Conservation (phyloP, 92 coral and sea anemone species). For the Montipora capitata region DNA sequence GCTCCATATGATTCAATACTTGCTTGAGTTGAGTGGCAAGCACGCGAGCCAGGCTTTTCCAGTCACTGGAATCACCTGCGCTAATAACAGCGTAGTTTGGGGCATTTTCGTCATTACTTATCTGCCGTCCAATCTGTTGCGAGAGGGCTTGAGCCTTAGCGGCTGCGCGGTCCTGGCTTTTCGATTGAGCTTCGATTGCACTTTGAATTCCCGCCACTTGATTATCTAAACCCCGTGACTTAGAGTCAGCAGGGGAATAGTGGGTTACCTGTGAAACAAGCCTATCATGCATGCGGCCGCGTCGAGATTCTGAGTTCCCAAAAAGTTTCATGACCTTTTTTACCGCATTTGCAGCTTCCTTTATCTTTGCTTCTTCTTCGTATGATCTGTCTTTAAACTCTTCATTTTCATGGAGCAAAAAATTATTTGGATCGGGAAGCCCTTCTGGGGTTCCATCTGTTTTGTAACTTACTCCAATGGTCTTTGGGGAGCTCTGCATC, state of each 20-base stretch:
- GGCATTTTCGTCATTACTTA: background rate
- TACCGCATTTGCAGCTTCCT: constrained; percentile 33
- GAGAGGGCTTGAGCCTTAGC: constrained; percentile 36
- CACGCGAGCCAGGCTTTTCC: constrained; percentile 68
- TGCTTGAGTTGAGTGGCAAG: constrained; percentile 58
- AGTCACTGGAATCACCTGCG: constrained; percentile 40
- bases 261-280: constrained; percentile 17
- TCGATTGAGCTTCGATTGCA: constrained; percentile 21
- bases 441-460: constrained; percentile 3
- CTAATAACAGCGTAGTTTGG: constrained; percentile 40
- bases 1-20: constrained; percentile 68
- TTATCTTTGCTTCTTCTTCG: constrained; percentile 42
- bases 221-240: constrained; percentile 14
- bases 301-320: background rate
- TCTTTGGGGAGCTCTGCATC: constrained; percentile 13
- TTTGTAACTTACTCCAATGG: constrained; percentile 16
- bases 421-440: constrained; percentile 15
- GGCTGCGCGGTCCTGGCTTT: constrained; percentile 31
- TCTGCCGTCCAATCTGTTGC: constrained; percentile 14
- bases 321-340: constrained; percentile 46
- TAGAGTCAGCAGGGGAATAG: constrained; percentile 35
- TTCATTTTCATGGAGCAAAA: constrained; percentile 24
- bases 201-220: constrained; percentile 12
- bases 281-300: background rate
- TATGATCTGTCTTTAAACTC: constrained; percentile 13